phyloP scores from a whole-genome alignment of 2,888 invertebrate genomes.

The Hypercompe scribonia region DNA sequence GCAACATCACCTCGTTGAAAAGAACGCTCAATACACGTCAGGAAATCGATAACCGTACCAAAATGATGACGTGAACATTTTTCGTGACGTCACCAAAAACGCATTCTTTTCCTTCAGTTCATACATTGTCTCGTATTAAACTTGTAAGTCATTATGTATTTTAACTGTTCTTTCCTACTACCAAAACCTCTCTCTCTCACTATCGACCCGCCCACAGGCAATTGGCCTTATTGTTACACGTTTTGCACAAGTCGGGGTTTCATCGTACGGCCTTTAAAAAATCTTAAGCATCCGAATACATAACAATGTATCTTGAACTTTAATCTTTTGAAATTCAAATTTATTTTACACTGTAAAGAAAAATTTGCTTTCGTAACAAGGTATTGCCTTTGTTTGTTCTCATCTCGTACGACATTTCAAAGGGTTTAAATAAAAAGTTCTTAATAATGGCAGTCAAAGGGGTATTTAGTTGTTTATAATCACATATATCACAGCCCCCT shows the following conservation, averaged over 20 bases:
- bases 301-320: background rate
- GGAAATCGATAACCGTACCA: background rate
- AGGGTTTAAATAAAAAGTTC: background rate
- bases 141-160: background rate
- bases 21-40: background rate
- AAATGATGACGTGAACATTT: background rate
- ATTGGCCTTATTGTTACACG: constrained; percentile 35
- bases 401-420: background rate
- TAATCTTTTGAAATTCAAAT: background rate
- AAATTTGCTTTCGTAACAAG: background rate
- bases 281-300: constrained; percentile 8
- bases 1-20: background rate
- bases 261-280: constrained; percentile 25
- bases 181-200: constrained; percentile 27
- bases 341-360: background rate
- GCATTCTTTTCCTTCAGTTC: constrained; percentile 1
- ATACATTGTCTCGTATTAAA: background rate
- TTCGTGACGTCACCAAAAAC: background rate
- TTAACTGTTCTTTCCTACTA: background rate
- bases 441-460: background rate
- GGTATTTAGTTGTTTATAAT: background rate
- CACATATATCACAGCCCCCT: background rate
- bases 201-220: constrained; percentile 40
- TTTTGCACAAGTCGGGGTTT: constrained; percentile 22
- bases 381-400: background rate